Percentiles rank a stretch among this genome's conserved stretches.
phyloP scores from a whole-genome alignment of 2,888 invertebrate species.

The Mimas tiliae region DNA sequence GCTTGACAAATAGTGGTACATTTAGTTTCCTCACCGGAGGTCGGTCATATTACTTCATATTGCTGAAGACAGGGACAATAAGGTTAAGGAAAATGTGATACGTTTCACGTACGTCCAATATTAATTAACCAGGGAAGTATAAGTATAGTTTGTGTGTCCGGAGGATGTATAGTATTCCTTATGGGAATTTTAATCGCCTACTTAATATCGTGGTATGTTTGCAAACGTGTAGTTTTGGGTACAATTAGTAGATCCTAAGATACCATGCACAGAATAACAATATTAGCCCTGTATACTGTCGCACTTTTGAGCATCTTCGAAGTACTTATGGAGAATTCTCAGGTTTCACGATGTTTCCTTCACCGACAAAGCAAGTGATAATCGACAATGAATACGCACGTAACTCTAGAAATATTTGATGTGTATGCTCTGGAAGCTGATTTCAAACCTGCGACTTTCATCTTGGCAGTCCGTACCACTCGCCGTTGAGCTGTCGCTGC shows the following conservation, averaged over 20 bases:
- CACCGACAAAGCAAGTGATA: too few relatives aligned
- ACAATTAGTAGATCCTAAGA: background rate
- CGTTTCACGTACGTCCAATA: constrained; percentile 23
- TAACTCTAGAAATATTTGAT: too few relatives aligned
- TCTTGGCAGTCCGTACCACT: too few relatives aligned
- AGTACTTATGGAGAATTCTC: too few relatives aligned
- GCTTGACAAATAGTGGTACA: constrained; percentile 68
- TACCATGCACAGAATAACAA: too few relatives aligned
- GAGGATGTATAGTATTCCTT: background rate
- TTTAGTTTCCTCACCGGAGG: constrained; percentile 66
- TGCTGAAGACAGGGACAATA: constrained; percentile 39
- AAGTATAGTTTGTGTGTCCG: constrained; percentile 6
- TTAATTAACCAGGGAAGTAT: constrained; percentile 20
- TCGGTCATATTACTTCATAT: constrained; percentile 43
- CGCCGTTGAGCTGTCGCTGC: too few relatives aligned
- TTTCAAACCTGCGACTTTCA: too few relatives aligned
- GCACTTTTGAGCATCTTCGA: too few relatives aligned
- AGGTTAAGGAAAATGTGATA: constrained; percentile 32
- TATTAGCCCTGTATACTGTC: too few relatives aligned
- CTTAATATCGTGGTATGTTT: background rate
- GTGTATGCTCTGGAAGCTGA: too few relatives aligned
- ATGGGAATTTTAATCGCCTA: background rate
- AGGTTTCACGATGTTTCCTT: too few relatives aligned
- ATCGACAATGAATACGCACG: too few relatives aligned
- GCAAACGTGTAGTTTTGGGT: background rate